A percentile compares a stretch with the other conserved stretches of the same genome.
These are phyloP conservation scores for Opisthocomus hoazin DNA, from an alignment of 2,113 vertebrate species.

Conservation along the genomic window DNA sequence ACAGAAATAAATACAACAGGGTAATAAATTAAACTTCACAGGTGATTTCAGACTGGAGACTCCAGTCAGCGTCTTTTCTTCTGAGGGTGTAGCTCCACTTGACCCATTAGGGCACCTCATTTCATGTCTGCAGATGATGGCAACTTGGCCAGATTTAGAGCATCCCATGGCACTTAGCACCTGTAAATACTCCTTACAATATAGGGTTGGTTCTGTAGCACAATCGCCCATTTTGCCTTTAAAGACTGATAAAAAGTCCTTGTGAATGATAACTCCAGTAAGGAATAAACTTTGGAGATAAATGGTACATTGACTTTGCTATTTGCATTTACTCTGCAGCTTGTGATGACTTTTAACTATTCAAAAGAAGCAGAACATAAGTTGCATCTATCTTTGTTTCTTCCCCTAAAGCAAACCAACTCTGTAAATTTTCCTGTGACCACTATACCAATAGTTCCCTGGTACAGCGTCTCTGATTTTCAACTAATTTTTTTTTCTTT, in stretches of 20 bases:
- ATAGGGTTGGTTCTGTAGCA: not conserved
- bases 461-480: not conserved
- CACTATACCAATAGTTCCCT: not conserved
- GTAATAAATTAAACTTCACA: not conserved
- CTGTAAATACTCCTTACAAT: not conserved
- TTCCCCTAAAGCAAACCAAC: not conserved
- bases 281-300: conserved; percentile 7
- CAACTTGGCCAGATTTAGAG: not conserved
- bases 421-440: not conserved
- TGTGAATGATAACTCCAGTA: not conserved
- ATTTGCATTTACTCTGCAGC: conserved; percentile 26
- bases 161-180: not conserved
- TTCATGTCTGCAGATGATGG: not conserved
- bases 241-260: not conserved
- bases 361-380: conserved; percentile 7
- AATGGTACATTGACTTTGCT: conserved; percentile 20
- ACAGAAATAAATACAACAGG: not conserved
- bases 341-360: conserved; percentile 50
- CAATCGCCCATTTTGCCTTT: not conserved
- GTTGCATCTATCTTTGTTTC: conserved; percentile 1
- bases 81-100: not conserved
- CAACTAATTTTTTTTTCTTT: not conserved
- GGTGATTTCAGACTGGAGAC: not conserved
- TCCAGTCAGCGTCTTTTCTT: not conserved
- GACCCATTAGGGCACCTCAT: not conserved